phyloP scores from a whole-genome alignment of 1,140 invertebrate species.

The Ceratina japonica region DNA sequence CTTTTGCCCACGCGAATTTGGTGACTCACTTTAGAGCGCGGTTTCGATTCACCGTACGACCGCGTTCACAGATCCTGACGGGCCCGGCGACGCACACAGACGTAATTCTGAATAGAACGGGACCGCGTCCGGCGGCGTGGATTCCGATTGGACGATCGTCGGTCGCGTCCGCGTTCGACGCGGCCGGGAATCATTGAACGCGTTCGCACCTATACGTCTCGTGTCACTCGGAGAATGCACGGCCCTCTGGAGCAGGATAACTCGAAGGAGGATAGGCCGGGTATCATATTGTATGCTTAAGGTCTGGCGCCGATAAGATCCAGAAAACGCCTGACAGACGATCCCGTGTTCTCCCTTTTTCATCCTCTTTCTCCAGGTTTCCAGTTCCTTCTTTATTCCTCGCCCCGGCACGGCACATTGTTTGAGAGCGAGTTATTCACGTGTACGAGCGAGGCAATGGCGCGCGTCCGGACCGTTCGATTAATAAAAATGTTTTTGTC shows the following conservation, averaged over 20 bases:
- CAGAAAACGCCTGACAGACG: slow-evolving; percentile 31
- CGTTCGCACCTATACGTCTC: slow-evolving; percentile 35
- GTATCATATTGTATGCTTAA: slow-evolving; percentile 43
- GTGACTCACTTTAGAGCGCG: slow-evolving; percentile 59
- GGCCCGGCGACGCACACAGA: no score
- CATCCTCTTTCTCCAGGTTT: neutral
- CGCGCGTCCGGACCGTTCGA: slow-evolving; percentile 14
- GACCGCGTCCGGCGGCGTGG: no score
- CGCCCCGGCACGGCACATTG: slow-evolving; percentile 18
- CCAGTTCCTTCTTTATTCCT: neutral
- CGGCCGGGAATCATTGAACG: no score
- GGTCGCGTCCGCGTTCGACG: neutral
- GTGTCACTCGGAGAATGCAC: slow-evolving; percentile 53
- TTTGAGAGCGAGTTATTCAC: slow-evolving; percentile 27
- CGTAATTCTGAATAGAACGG: no score
- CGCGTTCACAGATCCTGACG: no score
- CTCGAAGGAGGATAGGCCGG: slow-evolving; percentile 38
- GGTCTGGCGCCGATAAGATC: slow-evolving; percentile 50
- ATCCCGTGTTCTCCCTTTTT: slow-evolving; percentile 19
- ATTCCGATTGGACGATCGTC: no score
- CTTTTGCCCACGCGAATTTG: slow-evolving; percentile 61
- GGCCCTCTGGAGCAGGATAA: slow-evolving; percentile 2
- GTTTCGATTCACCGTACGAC: neutral
- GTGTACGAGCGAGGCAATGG: slow-evolving; percentile 30
- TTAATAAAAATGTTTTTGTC: slow-evolving; percentile 42